Evolutionary conservation across 30 jellyfish, hydroid and myxozoan genomes (phyloP).

Genomic region (Chrysaora quinquecirrha): DNA sequence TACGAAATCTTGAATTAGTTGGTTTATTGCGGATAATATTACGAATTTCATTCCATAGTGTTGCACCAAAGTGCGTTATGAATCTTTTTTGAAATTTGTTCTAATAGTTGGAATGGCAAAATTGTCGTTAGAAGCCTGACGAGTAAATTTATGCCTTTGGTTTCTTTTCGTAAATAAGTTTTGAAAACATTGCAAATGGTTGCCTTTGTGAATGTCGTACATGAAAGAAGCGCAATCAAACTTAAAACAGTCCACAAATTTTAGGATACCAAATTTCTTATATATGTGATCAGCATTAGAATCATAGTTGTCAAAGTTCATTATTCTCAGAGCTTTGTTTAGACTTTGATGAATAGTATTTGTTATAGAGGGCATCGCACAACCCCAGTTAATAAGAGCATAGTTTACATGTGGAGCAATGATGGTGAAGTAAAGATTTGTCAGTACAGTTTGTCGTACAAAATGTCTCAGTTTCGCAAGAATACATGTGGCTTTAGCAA

Average conservation of each 20-base stretch:
- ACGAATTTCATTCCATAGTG: too few species aligned
- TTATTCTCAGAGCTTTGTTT: conserved; percentile 16
- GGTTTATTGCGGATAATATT: too few species aligned
- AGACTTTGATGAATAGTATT: background rate
- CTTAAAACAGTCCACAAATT: conserved; percentile 8
- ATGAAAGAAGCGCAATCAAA: background rate
- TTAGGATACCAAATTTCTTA: background rate
- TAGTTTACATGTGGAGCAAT: conserved; percentile 14
- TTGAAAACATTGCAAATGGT: background rate
- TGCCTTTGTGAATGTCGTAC: conserved; percentile 9
- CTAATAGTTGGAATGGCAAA: background rate
- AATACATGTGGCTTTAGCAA: conserved; percentile 2
- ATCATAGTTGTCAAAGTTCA: background rate
- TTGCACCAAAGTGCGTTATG: too few species aligned
- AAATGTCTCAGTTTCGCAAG: conserved; percentile 9
- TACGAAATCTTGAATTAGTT: too few species aligned
- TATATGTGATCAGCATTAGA: background rate
- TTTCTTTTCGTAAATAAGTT: background rate
- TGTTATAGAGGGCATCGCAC: background rate
- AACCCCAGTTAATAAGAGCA: conserved; percentile 7
- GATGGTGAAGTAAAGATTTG: background rate
- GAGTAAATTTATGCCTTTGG: background rate
- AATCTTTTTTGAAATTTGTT: too few species aligned
- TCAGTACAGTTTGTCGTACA: background rate
- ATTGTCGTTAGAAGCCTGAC: conserved; percentile 4